Evolutionary conservation across 2,113 vertebrate species (phyloP), one percentile per base, ranked within the genome.

Genomic region (Leptosomus discolor): DNA sequence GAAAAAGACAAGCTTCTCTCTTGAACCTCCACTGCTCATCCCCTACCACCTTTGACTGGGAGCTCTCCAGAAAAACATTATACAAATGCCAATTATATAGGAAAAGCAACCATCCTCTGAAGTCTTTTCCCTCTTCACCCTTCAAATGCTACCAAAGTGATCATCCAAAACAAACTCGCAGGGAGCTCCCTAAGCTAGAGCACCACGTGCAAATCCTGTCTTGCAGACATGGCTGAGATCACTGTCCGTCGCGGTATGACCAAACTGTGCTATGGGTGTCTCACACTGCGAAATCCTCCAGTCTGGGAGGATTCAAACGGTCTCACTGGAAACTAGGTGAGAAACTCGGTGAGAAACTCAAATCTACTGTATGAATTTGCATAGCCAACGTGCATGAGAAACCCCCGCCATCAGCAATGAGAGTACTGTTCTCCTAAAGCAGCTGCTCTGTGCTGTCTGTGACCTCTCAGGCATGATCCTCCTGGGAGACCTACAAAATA

Each of bases 201-300:
- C 36, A 32, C 30, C 29, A 11, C 41, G 2, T 3, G 7, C 0
- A 0, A 73, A 57, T 18, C 63, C 64, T 37, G 36, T 53, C 53
- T 53, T 6, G 34, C 68, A 88, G 88, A 61, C 8, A 3, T 10
- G 26, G 39, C 34, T 15, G 3, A 51, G 39, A 57, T 60, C 13
- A 1, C 37, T 45, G 57, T 24, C 57, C 1, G 0, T 46, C 63
- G 45, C 2, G 0, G 6, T 32, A 5, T 9, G 19, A 77, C 9
- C 58, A 18, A 36, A 24, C 61, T 8, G 13, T 2, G 4, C 30
- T 32, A 14, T 9, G 36, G 41, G 53, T 53, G 15, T 14, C 58
- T 74, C n/a, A 46, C 53, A 8, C 48, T 9, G 23, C 46, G 85
- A 58, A 43, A 74, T 24, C 32, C 75, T 76, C 60, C n/a, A 21